Conservation (phyloP, 2,113 vertebrate species). For the Pongo pygmaeus region DNA sequence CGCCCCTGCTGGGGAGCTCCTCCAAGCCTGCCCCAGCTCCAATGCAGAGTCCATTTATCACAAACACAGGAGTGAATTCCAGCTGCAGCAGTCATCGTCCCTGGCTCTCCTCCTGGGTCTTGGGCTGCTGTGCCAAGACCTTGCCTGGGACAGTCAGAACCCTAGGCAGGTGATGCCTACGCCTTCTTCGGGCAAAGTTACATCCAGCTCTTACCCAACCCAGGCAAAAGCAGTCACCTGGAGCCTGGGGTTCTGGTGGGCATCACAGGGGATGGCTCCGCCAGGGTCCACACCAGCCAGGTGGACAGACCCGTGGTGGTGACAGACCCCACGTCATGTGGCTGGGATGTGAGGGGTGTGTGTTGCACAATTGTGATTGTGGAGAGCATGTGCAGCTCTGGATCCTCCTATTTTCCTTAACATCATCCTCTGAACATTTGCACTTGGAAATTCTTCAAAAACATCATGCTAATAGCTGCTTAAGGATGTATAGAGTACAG, state of each 20-base stretch:
- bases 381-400: fast-evolving
- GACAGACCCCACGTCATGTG: not conserved
- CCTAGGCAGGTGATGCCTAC: too few relatives aligned
- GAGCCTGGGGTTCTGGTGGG: not conserved
- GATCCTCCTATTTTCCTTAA: not conserved
- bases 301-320: not conserved
- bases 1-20: not conserved
- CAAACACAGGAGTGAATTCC: not conserved
- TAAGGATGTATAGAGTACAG: not conserved
- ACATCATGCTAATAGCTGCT: too few relatives aligned
- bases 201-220: not conserved
- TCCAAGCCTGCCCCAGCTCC: not conserved
- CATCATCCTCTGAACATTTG: not conserved
- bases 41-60: fast-evolving
- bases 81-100: fast-evolving
- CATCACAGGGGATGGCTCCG: not conserved
- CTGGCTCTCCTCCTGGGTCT: fast-evolving
- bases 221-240: not conserved
- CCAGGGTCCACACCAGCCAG: not conserved
- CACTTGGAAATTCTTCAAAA: not conserved
- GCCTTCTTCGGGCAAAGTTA: not conserved
- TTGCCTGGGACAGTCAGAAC: too few relatives aligned
- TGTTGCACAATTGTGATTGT: not conserved
- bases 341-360: not conserved
- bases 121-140: fast-evolving